Evolutionary conservation across 2,797 vertebrate genomes (phyloP).

Genomic region (Ibycter americanus): DNA sequence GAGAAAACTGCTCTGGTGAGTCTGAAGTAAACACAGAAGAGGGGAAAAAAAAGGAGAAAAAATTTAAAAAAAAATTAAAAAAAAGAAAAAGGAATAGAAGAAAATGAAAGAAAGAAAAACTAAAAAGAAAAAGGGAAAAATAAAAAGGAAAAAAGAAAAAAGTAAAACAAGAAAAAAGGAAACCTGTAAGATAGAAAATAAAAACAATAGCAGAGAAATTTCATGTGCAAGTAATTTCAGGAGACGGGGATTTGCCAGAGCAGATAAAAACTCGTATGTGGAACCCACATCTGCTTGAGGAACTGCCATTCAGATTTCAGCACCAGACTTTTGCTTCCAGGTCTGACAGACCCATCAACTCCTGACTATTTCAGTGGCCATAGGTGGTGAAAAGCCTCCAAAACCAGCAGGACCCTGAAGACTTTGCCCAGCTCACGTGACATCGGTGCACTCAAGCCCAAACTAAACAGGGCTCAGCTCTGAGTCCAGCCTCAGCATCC

Average conservation of each 20-base stretch:
- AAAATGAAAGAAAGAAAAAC: not conserved
- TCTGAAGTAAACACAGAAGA: not conserved
- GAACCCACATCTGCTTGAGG: not conserved
- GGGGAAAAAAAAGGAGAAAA: fast-evolving
- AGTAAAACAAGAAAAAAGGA: fast-evolving
- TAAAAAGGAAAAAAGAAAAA: too few species aligned
- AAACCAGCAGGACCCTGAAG: not conserved
- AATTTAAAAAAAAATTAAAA: fast-evolving
- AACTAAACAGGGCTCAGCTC: not conserved
- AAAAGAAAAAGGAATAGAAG: fast-evolving
- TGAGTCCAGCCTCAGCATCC: not conserved
- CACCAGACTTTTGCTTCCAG: fast-evolving
- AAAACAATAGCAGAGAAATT: not conserved
- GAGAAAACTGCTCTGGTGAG: not conserved
- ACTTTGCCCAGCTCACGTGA: fast-evolving
- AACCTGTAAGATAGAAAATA: not conserved
- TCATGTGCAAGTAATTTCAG: not conserved
- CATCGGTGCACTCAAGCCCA: fast-evolving
- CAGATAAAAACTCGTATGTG: not conserved
- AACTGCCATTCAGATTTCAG: not conserved
- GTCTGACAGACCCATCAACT: fast-evolving
- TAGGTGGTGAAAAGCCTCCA: not conserved
- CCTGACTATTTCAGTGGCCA: fast-evolving
- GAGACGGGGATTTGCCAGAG: not conserved
- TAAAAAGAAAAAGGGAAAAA: too few species aligned